A percentile compares a stretch with the other conserved stretches of the same genome.
Evolutionary conservation across 1,140 invertebrate genomes (phyloP).

Genomic region (Cherax destructor): DNA sequence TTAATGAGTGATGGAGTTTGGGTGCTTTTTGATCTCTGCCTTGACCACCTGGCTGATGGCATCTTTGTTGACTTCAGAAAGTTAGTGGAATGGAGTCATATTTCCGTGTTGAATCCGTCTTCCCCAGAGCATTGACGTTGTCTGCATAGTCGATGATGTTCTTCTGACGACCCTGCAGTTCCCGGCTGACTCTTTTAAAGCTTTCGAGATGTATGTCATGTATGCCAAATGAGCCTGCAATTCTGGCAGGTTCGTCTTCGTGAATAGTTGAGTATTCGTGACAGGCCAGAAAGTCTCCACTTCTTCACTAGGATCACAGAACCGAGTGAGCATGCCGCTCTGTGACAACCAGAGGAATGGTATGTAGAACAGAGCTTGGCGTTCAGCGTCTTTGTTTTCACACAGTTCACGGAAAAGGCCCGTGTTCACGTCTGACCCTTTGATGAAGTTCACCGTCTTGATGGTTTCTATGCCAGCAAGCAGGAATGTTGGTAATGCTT

Average conservation of each 20-base stretch:
- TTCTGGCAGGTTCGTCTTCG: background rate
- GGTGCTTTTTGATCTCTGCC: constrained; percentile 16
- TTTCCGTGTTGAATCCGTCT: constrained; percentile 25
- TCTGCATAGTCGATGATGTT: constrained; percentile 9
- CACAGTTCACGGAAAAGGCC: background rate
- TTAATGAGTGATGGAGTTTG: constrained; percentile 4
- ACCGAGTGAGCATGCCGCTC: background rate
- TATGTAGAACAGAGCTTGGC: background rate
- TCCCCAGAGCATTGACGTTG: constrained; percentile 28
- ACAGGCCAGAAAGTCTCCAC: background rate
- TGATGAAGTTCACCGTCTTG: background rate
- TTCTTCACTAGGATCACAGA: no score
- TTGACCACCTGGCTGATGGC: constrained; percentile 7
- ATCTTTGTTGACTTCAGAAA: background rate
- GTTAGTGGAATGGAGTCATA: background rate
- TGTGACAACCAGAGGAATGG: background rate
- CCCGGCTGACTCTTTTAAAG: background rate
- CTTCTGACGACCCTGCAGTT: background rate
- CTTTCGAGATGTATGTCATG: background rate
- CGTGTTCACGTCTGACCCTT: no score
- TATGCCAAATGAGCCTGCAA: background rate
- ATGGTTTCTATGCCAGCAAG: background rate
- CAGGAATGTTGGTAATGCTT: background rate
- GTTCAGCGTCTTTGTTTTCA: background rate
- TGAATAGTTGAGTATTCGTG: background rate